phyloP scores from a whole-genome alignment of 2,888 invertebrate genomes.

The Lycophotia porphyrea region DNA sequence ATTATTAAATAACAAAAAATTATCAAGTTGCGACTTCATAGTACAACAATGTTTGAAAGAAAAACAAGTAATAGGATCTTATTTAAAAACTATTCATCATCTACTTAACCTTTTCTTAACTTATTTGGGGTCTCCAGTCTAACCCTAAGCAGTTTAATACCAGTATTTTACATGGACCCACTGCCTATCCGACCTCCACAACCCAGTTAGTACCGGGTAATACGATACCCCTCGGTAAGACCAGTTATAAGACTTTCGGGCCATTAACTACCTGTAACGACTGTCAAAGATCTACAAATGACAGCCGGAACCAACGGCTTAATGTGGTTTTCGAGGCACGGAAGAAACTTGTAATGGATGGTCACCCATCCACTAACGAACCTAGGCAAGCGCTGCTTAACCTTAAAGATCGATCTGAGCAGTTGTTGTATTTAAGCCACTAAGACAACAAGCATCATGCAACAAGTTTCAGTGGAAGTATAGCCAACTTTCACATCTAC shows the following conservation, averaged over 20 bases:
- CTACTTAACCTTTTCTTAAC: background rate
- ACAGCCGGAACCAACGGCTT: background rate
- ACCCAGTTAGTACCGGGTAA: background rate
- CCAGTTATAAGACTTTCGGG: background rate
- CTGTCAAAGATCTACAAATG: background rate
- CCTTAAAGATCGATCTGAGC: background rate
- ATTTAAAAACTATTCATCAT: background rate
- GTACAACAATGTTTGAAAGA: background rate
- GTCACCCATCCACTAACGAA: background rate
- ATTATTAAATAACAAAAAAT: no score
- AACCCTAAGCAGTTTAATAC: background rate
- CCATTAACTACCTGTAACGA: background rate
- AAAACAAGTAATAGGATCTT: background rate
- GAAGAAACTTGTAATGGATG: background rate
- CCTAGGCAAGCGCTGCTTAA: background rate
- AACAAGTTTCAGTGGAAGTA: conserved; percentile 32
- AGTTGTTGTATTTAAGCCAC: background rate
- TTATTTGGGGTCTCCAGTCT: background rate
- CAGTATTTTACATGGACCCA: background rate
- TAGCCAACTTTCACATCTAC: background rate
- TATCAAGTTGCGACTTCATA: background rate
- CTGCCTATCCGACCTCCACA: background rate
- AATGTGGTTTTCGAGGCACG: no score
- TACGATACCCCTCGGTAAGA: background rate
- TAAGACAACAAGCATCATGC: background rate